Conservation (phyloP, 2,888 invertebrate species). For the Ophonus ardosiacus region DNA sequence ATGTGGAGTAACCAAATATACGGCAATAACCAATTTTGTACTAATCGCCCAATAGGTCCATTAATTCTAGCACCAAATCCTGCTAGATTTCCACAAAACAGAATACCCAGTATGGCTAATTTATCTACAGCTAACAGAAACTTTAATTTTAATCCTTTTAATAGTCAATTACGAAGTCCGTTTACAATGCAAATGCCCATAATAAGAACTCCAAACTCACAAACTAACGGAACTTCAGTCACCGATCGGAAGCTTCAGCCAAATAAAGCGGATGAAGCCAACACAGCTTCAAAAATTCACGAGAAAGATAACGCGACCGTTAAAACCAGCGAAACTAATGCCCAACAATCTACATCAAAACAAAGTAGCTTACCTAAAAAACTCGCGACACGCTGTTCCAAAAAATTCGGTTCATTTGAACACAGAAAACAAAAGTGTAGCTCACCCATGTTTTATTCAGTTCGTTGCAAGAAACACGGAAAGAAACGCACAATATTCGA, state of each 20-base stretch:
- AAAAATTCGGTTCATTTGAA: constrained; percentile 73
- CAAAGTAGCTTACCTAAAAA: constrained; percentile 42
- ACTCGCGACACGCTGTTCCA: constrained; percentile 66
- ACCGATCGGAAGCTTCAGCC: constrained; percentile 23
- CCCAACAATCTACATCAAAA: constrained; percentile 35
- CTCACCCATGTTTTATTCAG: constrained; percentile 75
- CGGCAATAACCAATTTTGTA: constrained; percentile 39
- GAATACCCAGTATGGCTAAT: constrained; percentile 66
- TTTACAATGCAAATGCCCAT: constrained; percentile 35
- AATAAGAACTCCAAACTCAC: constrained; percentile 33
- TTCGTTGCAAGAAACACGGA: constrained; percentile 74
- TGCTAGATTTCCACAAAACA: constrained; percentile 51
- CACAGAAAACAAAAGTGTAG: constrained; percentile 74
- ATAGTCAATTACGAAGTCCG: constrained; percentile 51
- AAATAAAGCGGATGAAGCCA: not conserved
- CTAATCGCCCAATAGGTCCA: constrained; percentile 57
- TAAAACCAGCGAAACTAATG: constrained; percentile 34
- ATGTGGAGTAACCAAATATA: constrained; percentile 53
- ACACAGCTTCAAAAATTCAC: constrained; percentile 19
- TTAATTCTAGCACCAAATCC: constrained; percentile 58
- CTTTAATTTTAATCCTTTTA: constrained; percentile 54
- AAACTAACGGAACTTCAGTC: not conserved
- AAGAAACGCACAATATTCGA: constrained; percentile 72
- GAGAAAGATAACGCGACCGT: constrained; percentile 2
- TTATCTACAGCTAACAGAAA: constrained; percentile 53